phyloP scores from a whole-genome alignment of 1,140 invertebrate species.

The Agrilus planipennis region DNA sequence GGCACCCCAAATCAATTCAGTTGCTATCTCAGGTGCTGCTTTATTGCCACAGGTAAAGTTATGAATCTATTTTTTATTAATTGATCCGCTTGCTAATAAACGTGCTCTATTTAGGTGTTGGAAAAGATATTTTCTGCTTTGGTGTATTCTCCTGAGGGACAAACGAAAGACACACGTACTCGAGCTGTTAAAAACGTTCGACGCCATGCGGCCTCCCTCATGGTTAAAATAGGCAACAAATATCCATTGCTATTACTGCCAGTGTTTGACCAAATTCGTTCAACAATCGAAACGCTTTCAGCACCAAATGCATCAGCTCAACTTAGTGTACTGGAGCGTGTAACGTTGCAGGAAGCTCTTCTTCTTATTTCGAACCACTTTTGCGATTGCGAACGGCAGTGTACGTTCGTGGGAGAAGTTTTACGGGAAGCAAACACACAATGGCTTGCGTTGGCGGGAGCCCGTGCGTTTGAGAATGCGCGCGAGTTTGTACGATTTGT shows the following conservation, averaged over 20 bases:
- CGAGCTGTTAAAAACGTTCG: slow-evolving; percentile 72
- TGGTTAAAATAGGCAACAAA: slow-evolving; percentile 80
- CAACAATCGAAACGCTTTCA: slow-evolving; percentile 54
- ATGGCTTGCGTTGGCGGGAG: slow-evolving; percentile 45
- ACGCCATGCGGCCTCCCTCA: slow-evolving; percentile 74
- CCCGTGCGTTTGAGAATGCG: slow-evolving; percentile 45
- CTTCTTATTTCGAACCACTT: slow-evolving; percentile 80
- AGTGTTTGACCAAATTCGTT: slow-evolving; percentile 75
- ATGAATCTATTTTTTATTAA: no score
- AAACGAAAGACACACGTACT: slow-evolving; percentile 46
- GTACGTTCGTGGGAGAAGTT: slow-evolving; percentile 69
- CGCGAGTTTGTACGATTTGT: slow-evolving; percentile 63
- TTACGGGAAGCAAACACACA: slow-evolving; percentile 47
- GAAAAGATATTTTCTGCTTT: slow-evolving; percentile 79
- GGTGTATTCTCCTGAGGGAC: slow-evolving; percentile 53
- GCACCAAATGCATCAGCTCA: slow-evolving; percentile 45
- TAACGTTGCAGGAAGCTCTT: slow-evolving; percentile 64
- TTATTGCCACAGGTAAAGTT: slow-evolving; percentile 64
- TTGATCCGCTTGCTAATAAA: no score
- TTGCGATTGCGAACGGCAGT: slow-evolving; percentile 76
- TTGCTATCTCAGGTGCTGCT: slow-evolving; percentile 54
- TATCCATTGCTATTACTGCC: slow-evolving; percentile 73
- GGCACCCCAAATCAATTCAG: slow-evolving; percentile 42
- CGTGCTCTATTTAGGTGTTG: slow-evolving; percentile 36
- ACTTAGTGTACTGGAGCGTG: slow-evolving; percentile 73